phyloP scores from a whole-genome alignment of 2,888 invertebrate species.

The Pemphredon lugubris region DNA sequence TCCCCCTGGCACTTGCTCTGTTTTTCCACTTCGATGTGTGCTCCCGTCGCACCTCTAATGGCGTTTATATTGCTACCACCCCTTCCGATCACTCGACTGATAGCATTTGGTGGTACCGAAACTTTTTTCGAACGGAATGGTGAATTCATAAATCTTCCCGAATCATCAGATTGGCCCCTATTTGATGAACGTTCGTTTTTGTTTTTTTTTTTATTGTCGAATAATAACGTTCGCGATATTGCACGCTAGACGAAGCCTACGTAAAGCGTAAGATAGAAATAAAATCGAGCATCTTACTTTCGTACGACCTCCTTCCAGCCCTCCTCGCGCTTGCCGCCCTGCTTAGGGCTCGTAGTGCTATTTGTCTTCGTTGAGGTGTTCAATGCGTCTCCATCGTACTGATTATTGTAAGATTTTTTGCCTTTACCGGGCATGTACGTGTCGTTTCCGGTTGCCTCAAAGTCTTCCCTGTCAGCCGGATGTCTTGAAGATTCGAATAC shows the following conservation, averaged over 20 bases:
- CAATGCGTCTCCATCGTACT: slow-evolving; percentile 72
- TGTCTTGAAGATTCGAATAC: slow-evolving; percentile 88
- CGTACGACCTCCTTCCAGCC: slow-evolving; percentile 98
- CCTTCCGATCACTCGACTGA: slow-evolving; percentile 98
- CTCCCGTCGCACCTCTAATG: slow-evolving; percentile 97
- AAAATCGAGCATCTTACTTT: slow-evolving; percentile 83
- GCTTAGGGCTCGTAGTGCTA: slow-evolving; percentile 87
- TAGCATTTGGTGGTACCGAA: slow-evolving; percentile 95
- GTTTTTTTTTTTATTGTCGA: no score
- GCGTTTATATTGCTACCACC: slow-evolving; percentile 99
- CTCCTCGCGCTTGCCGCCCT: slow-evolving; percentile 89
- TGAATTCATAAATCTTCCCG: slow-evolving; percentile 81
- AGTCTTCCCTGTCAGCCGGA: slow-evolving; percentile 89
- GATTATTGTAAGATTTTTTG: slow-evolving; percentile 78
- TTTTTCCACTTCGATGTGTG: slow-evolving; percentile 99
- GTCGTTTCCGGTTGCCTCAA: slow-evolving; percentile 87
- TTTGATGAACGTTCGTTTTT: no score
- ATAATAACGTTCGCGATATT: no score
- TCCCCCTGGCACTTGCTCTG: slow-evolving; percentile 97
- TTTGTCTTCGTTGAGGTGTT: slow-evolving; percentile 73
- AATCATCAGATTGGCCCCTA: slow-evolving; percentile 79
- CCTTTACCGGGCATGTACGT: slow-evolving; percentile 82
- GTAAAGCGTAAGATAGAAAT: background rate
- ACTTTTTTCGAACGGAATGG: slow-evolving; percentile 92
- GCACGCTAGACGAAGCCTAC: no score